Evolutionary conservation across 2,113 vertebrate genomes (phyloP), one percentile per base, ranked within the genome.

Genomic region (Dicentrarchus labrax): DNA sequence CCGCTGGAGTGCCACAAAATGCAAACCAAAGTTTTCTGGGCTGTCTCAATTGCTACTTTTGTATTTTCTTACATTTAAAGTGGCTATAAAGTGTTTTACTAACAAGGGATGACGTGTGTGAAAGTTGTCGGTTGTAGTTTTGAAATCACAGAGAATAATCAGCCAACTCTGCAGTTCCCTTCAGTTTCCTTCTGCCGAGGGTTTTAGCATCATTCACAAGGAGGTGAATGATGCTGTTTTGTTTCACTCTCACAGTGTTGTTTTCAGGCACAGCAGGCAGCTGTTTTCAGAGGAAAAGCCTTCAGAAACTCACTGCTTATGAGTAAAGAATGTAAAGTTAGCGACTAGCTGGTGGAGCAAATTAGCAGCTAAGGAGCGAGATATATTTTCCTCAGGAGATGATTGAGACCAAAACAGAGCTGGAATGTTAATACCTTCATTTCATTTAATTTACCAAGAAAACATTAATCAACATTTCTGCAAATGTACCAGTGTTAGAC

Each of bases 141-240:
- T 43, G 22, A 62, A 70, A 8, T 17, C 13, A 50, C 16, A 45
- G 4, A 65, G 8, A 65, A 61, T 64, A 39, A 30, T 74, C 64
- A 24, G 22, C 17, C 10, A 39, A 74, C n/a, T 68, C 43, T 70
- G 30, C 67, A 22, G n/a, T 9, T 51, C n/a, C 6, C 5, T 70
- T 41, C 45, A 9, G 22, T 72, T 57, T 19, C 17, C 2, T 41
- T 38, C 51, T 13, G 4, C 4, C 1, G 36, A 21, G 16, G 6
- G 2, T 80, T 83, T 83, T 11, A 56, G 51, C 9, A 30, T 80
- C 13, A 38, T 51, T 77, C 57, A 69, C 30, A n/a, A n/a, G n/a
- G n/a, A n/a, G n/a, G 30, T 30, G 30, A 30, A 30, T 30, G 30
- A 30, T 57, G 50, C 39, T 59, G 38, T 54, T 73, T 59, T 71